phyloP scores from a whole-genome alignment of 2,113 vertebrate genomes.

The Coturnix japonica region DNA sequence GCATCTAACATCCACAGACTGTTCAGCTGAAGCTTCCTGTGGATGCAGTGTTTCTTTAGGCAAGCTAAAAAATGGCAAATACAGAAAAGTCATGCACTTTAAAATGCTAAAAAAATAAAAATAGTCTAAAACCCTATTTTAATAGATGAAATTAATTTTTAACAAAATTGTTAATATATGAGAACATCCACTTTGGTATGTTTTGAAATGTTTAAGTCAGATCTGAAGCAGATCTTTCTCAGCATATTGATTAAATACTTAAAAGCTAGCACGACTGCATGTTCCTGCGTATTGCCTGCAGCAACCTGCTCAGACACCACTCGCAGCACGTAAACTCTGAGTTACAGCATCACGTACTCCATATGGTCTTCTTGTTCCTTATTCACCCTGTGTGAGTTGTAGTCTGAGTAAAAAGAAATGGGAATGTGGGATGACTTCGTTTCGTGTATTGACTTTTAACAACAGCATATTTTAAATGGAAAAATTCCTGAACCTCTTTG shows the following conservation, averaged over 20 bases:
- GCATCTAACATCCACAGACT: neutral
- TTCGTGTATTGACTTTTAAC: neutral
- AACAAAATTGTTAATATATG: neutral
- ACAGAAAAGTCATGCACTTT: neutral
- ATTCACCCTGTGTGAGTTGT: slow-evolving; percentile 32
- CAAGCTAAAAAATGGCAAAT: neutral
- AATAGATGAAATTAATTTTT: neutral
- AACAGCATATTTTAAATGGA: neutral
- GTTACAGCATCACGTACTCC: slow-evolving; percentile 42
- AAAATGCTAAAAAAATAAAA: neutral
- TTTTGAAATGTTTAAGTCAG: slow-evolving; percentile 32
- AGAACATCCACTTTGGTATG: neutral
- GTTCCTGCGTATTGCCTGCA: slow-evolving; percentile 49
- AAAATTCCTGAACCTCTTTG: neutral
- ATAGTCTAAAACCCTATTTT: neutral
- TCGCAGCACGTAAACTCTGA: slow-evolving; percentile 13
- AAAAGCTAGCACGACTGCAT: slow-evolving; percentile 40
- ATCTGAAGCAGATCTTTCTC: slow-evolving; percentile 45
- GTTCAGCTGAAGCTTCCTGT: neutral
- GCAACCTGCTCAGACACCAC: slow-evolving; percentile 55
- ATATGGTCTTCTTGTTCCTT: slow-evolving; percentile 49
- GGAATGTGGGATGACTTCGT: neutral
- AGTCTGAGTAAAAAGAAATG: neutral
- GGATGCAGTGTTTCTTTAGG: neutral
- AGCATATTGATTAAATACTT: slow-evolving; percentile 67